Percentiles rank a stretch among this genome's conserved stretches.
phyloP scores from a whole-genome alignment of 2,888 invertebrate genomes.

The Drosophila diplacantha region DNA sequence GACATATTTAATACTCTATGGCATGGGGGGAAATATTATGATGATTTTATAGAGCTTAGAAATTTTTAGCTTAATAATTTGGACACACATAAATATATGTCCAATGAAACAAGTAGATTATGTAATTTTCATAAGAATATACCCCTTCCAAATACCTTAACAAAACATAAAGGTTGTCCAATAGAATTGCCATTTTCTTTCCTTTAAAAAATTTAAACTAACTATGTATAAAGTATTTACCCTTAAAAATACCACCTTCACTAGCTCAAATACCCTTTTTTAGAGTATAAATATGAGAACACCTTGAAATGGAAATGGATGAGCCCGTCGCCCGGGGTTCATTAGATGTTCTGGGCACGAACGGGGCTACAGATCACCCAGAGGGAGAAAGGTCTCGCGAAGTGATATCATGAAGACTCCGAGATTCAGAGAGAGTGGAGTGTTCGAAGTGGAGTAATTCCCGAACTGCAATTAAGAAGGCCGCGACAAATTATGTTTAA shows the following conservation, averaged over 20 bases:
- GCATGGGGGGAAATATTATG: neutral
- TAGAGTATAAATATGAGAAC: slow-evolving; percentile 25
- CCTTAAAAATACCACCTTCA: neutral
- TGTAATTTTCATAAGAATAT: too few species aligned
- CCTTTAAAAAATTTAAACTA: neutral
- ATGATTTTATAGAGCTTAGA: neutral
- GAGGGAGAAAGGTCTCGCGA: slow-evolving; percentile 34
- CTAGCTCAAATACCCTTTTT: neutral
- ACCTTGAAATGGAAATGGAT: slow-evolving; percentile 31
- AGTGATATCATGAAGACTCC: slow-evolving; percentile 15
- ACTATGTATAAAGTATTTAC: too few species aligned
- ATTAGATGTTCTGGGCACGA: slow-evolving; percentile 36
- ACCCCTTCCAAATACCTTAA: neutral
- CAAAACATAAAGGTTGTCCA: neutral
- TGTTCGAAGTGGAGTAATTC: slow-evolving; percentile 9
- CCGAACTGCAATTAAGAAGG: slow-evolving; percentile 35
- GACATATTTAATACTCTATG: slow-evolving; percentile 15
- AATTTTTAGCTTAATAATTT: too few species aligned
- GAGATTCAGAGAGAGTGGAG: slow-evolving; percentile 16
- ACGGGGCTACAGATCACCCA: slow-evolving; percentile 36
- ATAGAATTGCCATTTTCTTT: neutral
- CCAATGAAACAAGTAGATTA: too few species aligned
- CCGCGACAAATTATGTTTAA: slow-evolving; percentile 63
- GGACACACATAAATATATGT: too few species aligned
- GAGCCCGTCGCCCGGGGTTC: slow-evolving; percentile 21